These are phyloP conservation scores for Danio aesculapii DNA, from an alignment of 2,797 vertebrate species.

Conservation along the genomic window DNA sequence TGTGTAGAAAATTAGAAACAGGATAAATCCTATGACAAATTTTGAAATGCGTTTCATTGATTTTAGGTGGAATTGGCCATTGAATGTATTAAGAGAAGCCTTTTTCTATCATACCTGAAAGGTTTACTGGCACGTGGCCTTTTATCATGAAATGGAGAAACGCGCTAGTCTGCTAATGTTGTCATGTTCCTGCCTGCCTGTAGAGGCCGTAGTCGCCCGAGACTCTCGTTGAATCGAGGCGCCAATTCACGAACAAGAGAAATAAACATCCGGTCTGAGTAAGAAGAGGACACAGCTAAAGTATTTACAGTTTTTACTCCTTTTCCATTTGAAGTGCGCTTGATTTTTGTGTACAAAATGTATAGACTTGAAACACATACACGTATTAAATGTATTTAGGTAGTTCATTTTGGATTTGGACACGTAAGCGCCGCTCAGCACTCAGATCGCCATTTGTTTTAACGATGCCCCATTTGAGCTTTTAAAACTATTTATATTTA, in stretches of 20 bases:
- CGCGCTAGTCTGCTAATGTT: background rate
- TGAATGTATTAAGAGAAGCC: background rate
- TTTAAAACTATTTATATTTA: background rate
- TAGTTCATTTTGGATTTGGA: background rate
- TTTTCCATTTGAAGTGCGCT: background rate
- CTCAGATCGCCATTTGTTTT: too few species aligned
- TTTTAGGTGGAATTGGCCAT: background rate
- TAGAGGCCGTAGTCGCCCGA: background rate
- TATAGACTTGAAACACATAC: background rate
- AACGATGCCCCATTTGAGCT: background rate
- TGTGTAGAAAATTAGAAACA: background rate
- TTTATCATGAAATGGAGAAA: background rate
- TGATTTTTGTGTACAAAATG: too few species aligned
- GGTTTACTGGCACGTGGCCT: too few species aligned
- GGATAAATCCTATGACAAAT: background rate
- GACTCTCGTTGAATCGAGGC: background rate
- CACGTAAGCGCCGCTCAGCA: too few species aligned
- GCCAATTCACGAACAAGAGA: conserved; percentile 15
- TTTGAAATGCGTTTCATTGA: conserved; percentile 9
- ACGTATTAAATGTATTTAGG: background rate
- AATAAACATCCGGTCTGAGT: conserved; percentile 15
- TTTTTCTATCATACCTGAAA: background rate
- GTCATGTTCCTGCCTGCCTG: background rate
- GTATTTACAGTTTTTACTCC: background rate
- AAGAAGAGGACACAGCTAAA: background rate